Percentiles rank a stretch among this genome's conserved stretches.
These are phyloP conservation scores for Borostomias antarcticus DNA, from an alignment of 2,797 vertebrate species.

Conservation along the genomic window DNA sequence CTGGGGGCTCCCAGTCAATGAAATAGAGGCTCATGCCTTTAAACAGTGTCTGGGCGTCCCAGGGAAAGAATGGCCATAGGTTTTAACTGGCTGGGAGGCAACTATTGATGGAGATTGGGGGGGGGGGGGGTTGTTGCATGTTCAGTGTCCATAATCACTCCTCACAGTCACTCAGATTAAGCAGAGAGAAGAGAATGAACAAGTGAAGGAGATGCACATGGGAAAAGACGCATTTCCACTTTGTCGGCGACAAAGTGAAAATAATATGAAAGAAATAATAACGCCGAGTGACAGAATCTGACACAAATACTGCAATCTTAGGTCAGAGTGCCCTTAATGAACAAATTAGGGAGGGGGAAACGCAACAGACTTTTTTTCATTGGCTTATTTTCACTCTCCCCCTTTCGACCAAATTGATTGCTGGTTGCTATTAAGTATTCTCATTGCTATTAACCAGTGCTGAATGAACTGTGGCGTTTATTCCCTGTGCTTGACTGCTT, in stretches of 20 bases:
- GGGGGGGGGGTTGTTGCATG: neutral
- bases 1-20: slow-evolving; percentile 50
- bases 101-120: neutral
- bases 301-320: slow-evolving; percentile 4
- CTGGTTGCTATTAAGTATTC: slow-evolving; percentile 65
- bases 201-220: neutral
- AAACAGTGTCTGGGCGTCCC: slow-evolving; percentile 30
- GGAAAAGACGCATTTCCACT: neutral
- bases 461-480: slow-evolving; percentile 72
- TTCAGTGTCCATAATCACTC: slow-evolving; percentile 3
- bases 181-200: neutral
- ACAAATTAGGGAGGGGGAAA: slow-evolving; percentile 11
- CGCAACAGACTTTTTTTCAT: slow-evolving; percentile 38
- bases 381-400: slow-evolving; percentile 51
- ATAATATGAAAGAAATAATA: too few relatives aligned
- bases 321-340: slow-evolving; percentile 28
- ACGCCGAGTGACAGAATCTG: neutral
- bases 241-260: neutral
- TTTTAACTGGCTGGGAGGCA: slow-evolving; percentile 11
- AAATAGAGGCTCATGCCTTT: slow-evolving; percentile 39
- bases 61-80: slow-evolving; percentile 4
- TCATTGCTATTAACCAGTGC: slow-evolving; percentile 71
- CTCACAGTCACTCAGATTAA: slow-evolving; percentile 8
- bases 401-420: slow-evolving; percentile 69
- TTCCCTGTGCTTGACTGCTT: slow-evolving; percentile 77